These are phyloP conservation scores for Ailuropoda melanoleuca DNA, from an alignment of 2,113 vertebrate genomes.

Conservation along the genomic window DNA sequence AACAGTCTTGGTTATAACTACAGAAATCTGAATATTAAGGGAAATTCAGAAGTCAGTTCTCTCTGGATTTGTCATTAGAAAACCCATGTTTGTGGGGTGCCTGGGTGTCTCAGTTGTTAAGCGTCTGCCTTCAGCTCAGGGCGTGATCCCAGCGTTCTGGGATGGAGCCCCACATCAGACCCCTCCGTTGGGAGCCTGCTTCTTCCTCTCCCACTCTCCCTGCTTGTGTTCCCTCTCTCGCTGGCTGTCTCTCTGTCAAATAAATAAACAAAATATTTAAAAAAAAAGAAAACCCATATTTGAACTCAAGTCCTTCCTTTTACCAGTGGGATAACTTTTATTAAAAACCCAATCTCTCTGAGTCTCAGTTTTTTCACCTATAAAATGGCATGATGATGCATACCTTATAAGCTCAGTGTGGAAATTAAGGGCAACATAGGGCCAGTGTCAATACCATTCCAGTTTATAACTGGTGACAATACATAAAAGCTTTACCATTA, in stretches of 20 bases:
- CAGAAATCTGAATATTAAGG: not conserved
- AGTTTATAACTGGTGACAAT: not conserved
- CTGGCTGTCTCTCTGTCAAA: too few relatives aligned
- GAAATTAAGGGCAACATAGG: not conserved
- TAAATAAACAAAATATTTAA: too few relatives aligned
- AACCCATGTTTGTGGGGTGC: not conserved
- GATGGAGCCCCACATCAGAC: too few relatives aligned
- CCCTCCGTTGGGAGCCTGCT: too few relatives aligned
- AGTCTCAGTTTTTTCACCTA: not conserved
- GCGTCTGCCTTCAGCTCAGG: too few relatives aligned
- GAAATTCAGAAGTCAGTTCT: not conserved
- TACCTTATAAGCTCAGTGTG: not conserved
- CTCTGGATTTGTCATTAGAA: not conserved
- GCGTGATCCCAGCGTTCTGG: too few relatives aligned
- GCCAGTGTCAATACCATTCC: not conserved
- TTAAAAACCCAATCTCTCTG: not conserved
- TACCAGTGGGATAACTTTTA: not conserved
- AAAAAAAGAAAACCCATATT: not conserved
- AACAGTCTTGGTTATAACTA: not conserved
- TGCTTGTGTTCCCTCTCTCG: too few relatives aligned
- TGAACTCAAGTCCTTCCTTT: not conserved
- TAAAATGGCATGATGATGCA: not conserved
- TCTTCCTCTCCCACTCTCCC: too few relatives aligned
- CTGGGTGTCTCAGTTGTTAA: too few relatives aligned
- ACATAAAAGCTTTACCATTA: not conserved